Conservation (phyloP, 2,888 invertebrate genomes). For the Synanthedon formicaeformis region DNA sequence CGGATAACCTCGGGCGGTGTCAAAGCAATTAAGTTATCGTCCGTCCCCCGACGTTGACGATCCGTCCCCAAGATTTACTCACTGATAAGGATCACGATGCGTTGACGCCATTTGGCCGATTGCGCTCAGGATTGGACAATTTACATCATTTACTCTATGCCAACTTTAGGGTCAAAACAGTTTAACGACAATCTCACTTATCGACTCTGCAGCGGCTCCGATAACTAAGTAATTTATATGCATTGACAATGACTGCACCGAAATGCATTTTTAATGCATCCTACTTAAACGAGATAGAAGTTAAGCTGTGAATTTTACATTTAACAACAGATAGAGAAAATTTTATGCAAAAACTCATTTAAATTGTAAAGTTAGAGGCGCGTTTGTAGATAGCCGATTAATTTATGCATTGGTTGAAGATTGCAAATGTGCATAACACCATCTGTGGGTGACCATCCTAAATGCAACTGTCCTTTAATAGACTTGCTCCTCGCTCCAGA, state of each 20-base stretch:
- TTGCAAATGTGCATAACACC: too few relatives aligned
- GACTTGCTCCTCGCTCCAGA: too few relatives aligned
- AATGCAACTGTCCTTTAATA: too few relatives aligned
- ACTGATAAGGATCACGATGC: conserved; percentile 52
- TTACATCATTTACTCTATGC: conserved; percentile 41
- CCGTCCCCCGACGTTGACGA: conserved; percentile 34
- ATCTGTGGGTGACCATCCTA: too few relatives aligned
- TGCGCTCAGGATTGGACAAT: conserved; percentile 53
- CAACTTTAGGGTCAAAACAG: conserved; percentile 38
- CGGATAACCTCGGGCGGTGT: conserved; percentile 35
- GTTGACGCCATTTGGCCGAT: conserved; percentile 61
- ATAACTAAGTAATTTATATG: conserved; percentile 57
- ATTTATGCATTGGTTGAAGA: too few relatives aligned
- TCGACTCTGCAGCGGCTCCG: conserved; percentile 22
- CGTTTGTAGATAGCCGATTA: too few relatives aligned
- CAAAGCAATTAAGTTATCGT: conserved; percentile 57
- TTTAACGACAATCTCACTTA: conserved; percentile 55
- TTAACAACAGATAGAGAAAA: too few relatives aligned
- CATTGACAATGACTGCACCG: conserved; percentile 23
- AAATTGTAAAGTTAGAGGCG: too few relatives aligned
- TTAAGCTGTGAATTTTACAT: neutral
- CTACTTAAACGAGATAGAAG: conserved; percentile 21
- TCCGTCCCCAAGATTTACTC: conserved; percentile 50
- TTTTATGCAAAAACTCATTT: too few relatives aligned
- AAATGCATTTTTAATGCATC: conserved; percentile 25